Base-by-base conservation (phyloP, 2,888 invertebrate species). In the Nomada ruficornis region DNA sequence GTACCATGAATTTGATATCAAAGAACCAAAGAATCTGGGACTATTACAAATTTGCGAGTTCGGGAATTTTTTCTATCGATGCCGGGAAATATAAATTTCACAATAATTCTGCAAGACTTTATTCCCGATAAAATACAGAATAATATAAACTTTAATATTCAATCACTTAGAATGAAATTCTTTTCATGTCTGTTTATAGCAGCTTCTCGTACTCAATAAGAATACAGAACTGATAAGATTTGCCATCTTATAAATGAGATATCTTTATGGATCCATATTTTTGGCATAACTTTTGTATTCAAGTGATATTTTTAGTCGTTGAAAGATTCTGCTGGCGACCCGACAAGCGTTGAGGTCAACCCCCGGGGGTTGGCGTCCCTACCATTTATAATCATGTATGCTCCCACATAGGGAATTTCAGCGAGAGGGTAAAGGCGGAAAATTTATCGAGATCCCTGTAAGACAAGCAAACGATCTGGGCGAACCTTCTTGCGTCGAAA, bases 301-400 rank as follows among this genome's bases (percentile, higher is more conserved):
- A 18, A 55, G 70, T 65, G 60, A 82, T 76, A 83, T 82, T 82
- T 82, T 73, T 68, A 52, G 69, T 59, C 82, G 70, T 74, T 52
- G 83, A 83, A 82, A 82, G 82, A 83, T 83, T 83, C 82, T 68
- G 65, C 20, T 67, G 47, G 57, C 60, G 68, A 59, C 44, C 64
- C 50, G 74, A 64, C 75, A 77, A 64, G 81, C 77, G 82, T 70
- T 82, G 82, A 82, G 77, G 76, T 77, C 82, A 83, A 82, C 65
- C 69, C 77, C 73, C 77, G 44, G 77, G 83, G 82, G 82, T 83
- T 62, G 67, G 44, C 63, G 67, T 60, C 82, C 73, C 59, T 44
- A n/a, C 83, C 82, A 83, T 83, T 83, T 83, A 73, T 82, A 83
- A 83, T 83, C 83, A 70, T 74, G 82, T 76, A 68, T 72, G 62